Percentiles rank a stretch among this genome's conserved stretches.
Conservation (phyloP, 2,113 vertebrate species). For the Apus apus region DNA sequence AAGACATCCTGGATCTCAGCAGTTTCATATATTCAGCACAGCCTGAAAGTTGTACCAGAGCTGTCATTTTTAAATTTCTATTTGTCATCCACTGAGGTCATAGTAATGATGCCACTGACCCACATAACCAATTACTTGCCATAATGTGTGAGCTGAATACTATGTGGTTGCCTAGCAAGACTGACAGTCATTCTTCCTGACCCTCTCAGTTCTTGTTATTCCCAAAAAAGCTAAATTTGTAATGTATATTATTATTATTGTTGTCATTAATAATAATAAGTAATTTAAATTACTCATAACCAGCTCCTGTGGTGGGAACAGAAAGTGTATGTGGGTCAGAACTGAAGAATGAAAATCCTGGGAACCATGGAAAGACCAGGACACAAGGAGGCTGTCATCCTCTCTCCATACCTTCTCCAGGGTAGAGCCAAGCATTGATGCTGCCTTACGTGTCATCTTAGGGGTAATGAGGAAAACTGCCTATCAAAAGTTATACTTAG, state of each 20-base stretch:
- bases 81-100: background rate
- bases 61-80: background rate
- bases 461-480: background rate
- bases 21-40: background rate
- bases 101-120: background rate
- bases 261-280: background rate
- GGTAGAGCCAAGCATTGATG: background rate
- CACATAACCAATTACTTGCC: background rate
- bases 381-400: background rate
- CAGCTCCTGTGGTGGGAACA: background rate
- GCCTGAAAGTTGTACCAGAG: background rate
- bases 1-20: background rate
- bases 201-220: background rate
- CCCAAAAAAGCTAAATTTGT: background rate
- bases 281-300: background rate
- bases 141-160: background rate
- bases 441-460: background rate
- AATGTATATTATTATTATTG: background rate
- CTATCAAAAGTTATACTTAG: background rate
- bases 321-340: background rate
- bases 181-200: background rate
- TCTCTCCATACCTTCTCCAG: background rate
- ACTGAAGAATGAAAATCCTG: background rate
- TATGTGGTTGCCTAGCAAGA: accelerated
- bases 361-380: background rate